A percentile compares a stretch with the other conserved stretches of the same genome.
Evolutionary conservation across 2,113 vertebrate genomes (phyloP).

Genomic region (Spea bombifrons): DNA sequence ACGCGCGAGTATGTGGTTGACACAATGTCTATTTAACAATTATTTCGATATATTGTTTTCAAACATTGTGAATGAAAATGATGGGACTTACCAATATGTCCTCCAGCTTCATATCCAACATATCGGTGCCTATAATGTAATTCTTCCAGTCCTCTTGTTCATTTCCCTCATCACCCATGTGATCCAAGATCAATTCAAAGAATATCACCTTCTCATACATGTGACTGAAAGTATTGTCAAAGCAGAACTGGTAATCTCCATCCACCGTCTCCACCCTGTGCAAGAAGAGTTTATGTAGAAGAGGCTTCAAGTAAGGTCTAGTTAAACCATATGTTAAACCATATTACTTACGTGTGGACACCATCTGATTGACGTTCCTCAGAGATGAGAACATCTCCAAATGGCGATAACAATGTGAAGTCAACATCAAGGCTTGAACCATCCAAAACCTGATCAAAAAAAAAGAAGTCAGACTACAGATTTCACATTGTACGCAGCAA

Average conservation of each 20-base stretch:
- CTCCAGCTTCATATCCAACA: slow-evolving; percentile 93
- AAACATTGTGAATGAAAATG: no score
- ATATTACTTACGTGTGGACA: slow-evolving; percentile 86
- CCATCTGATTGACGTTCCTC: slow-evolving; percentile 92
- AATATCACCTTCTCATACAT: slow-evolving; percentile 97
- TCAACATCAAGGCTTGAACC: slow-evolving; percentile 91
- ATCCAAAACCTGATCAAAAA: slow-evolving; percentile 80
- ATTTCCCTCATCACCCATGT: slow-evolving; percentile 74
- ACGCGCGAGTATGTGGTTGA: no score
- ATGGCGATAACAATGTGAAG: slow-evolving; percentile 83
- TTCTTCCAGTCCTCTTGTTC: slow-evolving; percentile 91
- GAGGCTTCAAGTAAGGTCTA: background rate
- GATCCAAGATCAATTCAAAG: slow-evolving; percentile 96
- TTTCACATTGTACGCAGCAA: no score
- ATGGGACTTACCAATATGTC: slow-evolving; percentile 86
- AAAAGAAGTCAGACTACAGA: no score
- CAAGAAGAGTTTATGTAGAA: slow-evolving; percentile 17
- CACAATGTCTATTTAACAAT: no score
- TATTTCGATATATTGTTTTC: no score
- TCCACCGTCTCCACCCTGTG: slow-evolving; percentile 86
- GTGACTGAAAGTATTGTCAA: slow-evolving; percentile 93
- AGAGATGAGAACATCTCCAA: slow-evolving; percentile 77
- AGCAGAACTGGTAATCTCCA: slow-evolving; percentile 98
- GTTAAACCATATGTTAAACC: no score
- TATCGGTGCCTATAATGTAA: slow-evolving; percentile 84